These are phyloP conservation scores for Calcarius ornatus DNA, from an alignment of 2,113 vertebrate species.

Conservation along the genomic window DNA sequence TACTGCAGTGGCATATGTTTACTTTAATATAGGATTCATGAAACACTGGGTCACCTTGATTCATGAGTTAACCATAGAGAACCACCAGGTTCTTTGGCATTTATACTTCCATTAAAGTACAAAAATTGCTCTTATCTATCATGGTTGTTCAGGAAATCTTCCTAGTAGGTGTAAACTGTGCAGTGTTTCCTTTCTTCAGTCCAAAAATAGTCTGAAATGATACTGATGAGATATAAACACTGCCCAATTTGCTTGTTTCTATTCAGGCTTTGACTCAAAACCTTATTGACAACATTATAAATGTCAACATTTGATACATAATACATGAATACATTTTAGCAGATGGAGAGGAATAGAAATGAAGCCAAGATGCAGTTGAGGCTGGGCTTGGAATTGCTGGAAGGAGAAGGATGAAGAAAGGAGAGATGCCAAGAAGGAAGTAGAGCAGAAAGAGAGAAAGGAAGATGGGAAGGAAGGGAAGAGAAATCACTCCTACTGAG, in stretches of 20 bases:
- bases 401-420: neutral
- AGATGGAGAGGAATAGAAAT: slow-evolving; percentile 36
- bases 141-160: neutral
- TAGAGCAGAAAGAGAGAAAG: slow-evolving; percentile 15
- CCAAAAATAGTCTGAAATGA: neutral
- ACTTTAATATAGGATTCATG: neutral
- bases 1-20: neutral
- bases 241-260: neutral
- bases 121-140: neutral
- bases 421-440: slow-evolving; percentile 40
- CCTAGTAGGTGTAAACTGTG: neutral
- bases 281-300: slow-evolving; percentile 22
- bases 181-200: neutral
- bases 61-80: neutral
- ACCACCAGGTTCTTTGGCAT: neutral
- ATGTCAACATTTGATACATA: slow-evolving; percentile 51
- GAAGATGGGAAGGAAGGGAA: neutral
- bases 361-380: slow-evolving; percentile 14
- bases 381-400: neutral
- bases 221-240: neutral
- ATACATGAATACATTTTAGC: slow-evolving; percentile 14
- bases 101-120: neutral
- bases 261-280: slow-evolving; percentile 4
- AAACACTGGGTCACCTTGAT: neutral
- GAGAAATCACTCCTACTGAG: neutral